Conservation (phyloP, 1,140 invertebrate species). For the Luehdorfia chinensis region DNA sequence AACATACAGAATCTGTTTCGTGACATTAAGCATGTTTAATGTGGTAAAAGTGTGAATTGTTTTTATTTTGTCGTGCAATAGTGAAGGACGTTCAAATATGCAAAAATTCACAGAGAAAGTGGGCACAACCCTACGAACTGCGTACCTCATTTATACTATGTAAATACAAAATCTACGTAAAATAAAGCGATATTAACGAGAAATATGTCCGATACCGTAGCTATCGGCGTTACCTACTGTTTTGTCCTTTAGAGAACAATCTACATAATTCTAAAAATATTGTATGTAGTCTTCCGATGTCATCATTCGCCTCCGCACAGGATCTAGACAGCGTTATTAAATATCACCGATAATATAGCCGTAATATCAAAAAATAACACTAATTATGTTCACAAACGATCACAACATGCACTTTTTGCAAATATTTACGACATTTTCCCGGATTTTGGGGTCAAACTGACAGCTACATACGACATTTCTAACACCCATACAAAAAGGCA, state of each 20-base stretch:
- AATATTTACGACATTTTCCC: constrained; percentile 52
- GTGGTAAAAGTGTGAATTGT: not conserved
- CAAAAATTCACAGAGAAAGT: constrained; percentile 47
- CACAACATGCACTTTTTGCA: constrained; percentile 40
- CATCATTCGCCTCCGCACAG: constrained; percentile 48
- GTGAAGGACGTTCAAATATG: constrained; percentile 43
- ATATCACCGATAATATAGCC: constrained; percentile 4
- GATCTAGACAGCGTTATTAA: constrained; percentile 20
- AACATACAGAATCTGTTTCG: too few relatives aligned
- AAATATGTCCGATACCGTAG: not conserved
- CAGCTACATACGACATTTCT: constrained; percentile 65
- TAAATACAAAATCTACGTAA: not conserved
- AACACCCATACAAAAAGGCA: constrained; percentile 60
- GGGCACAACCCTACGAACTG: constrained; percentile 29
- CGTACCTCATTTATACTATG: constrained; percentile 20
- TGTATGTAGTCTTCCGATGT: constrained; percentile 63
- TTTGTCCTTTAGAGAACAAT: constrained; percentile 61
- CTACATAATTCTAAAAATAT: constrained; percentile 75
- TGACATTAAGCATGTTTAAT: too few relatives aligned
- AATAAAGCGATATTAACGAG: not conserved
- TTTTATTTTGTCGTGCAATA: constrained; percentile 4
- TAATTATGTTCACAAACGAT: constrained; percentile 12
- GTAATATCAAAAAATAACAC: constrained; percentile 14
- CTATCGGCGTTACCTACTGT: constrained; percentile 43
- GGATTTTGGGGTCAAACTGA: constrained; percentile 76